These are phyloP conservation scores for Lutjanus campechanus DNA, from an alignment of 2,797 vertebrate genomes.

Conservation along the genomic window DNA sequence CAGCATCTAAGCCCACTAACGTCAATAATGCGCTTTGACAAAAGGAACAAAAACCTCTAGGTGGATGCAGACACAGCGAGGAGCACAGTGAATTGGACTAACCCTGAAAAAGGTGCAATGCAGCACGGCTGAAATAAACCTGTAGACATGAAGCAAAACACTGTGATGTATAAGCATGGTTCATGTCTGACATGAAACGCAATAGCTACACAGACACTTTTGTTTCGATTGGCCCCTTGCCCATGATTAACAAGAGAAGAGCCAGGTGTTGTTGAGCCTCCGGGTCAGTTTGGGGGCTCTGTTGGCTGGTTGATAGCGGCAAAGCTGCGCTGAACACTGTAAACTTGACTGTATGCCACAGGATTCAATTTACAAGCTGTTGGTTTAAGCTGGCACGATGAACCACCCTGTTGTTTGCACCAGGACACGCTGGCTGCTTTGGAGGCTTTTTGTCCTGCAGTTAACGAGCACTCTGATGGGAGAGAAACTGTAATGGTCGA, in stretches of 20 bases:
- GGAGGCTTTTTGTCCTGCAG: conserved; percentile 74
- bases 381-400: conserved; percentile 76
- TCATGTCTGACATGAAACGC: conserved; percentile 39
- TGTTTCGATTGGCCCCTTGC: conserved; percentile 67
- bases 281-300: conserved; percentile 75
- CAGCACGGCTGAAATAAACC: conserved; percentile 48
- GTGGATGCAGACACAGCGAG: conserved; percentile 63
- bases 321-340: conserved; percentile 76
- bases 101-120: conserved; percentile 44
- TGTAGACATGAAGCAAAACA: conserved; percentile 36
- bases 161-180: conserved; percentile 9
- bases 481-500: conserved; percentile 75
- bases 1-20: conserved; percentile 67
- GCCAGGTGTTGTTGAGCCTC: conserved; percentile 75
- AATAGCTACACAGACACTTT: conserved; percentile 49
- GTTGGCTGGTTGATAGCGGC: conserved; percentile 72
- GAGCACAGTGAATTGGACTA: conserved; percentile 59
- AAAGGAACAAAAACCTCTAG: conserved; percentile 64
- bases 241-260: conserved; percentile 68
- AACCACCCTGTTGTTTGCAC: conserved; percentile 73
- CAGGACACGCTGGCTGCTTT: conserved; percentile 71
- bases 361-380: conserved; percentile 84
- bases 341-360: conserved; percentile 78
- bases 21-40: conserved; percentile 66
- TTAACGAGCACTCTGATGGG: conserved; percentile 77